These are phyloP conservation scores for Sacculina carcini DNA, from an alignment of 2,888 invertebrate species.

Conservation along the genomic window DNA sequence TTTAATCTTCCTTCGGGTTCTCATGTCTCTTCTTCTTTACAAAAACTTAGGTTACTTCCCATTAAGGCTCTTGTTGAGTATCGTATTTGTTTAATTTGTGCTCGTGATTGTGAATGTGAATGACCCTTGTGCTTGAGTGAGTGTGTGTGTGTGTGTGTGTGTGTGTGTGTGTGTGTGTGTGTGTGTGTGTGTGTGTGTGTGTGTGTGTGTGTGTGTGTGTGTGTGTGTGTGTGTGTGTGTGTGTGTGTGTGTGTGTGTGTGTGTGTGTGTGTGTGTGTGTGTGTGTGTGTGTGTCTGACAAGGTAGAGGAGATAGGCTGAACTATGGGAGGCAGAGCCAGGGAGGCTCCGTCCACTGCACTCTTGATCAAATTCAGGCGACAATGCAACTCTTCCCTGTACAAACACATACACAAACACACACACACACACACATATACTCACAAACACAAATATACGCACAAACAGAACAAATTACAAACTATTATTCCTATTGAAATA, in stretches of 20 bases:
- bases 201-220: background rate
- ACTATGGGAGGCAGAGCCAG: slow-evolving; percentile 41
- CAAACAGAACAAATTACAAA: background rate
- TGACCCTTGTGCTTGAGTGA: no score
- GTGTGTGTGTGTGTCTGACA: background rate
- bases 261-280: slow-evolving; percentile 1
- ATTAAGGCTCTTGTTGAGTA: no score
- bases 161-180: background rate
- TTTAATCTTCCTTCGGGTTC: no score
- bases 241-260: background rate
- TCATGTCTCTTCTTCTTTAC: no score
- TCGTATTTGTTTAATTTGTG: no score
- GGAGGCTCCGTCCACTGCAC: slow-evolving; percentile 34
- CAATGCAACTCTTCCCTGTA: slow-evolving; percentile 38
- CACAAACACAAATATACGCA: no score
- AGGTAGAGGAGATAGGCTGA: slow-evolving; percentile 21
- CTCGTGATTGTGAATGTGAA: no score
- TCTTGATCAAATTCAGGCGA: slow-evolving; percentile 36
- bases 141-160: background rate
- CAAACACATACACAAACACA: slow-evolving; percentile 15
- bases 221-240: slow-evolving; percentile 1
- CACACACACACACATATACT: background rate
- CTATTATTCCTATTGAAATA: background rate
- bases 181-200: slow-evolving; percentile 1
- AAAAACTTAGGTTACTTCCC: no score